These are phyloP conservation scores for Gallinago paraguaiae DNA, from an alignment of 2,113 vertebrate species.

Conservation along the genomic window DNA sequence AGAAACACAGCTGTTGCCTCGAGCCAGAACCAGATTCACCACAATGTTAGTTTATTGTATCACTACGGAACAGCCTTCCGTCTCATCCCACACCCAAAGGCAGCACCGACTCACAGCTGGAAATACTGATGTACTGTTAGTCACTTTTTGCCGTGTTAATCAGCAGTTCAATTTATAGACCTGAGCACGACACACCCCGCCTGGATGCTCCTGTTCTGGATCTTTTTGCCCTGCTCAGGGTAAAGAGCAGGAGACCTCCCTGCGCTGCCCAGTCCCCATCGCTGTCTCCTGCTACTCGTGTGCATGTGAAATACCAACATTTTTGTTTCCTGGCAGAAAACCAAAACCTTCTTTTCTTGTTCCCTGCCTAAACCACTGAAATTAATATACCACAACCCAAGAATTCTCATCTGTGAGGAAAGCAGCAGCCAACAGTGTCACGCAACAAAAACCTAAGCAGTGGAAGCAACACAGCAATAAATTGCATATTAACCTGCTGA, in stretches of 20 bases:
- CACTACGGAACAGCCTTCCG: background rate
- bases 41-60: too few relatives aligned
- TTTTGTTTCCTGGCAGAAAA: background rate
- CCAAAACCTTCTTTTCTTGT: background rate
- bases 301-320: rapidly evolving
- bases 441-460: background rate
- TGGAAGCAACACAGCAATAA: constrained; percentile 1
- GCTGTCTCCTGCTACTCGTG: background rate
- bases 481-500: constrained; percentile 13
- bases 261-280: background rate
- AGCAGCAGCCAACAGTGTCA: background rate
- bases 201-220: background rate
- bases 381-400: background rate
- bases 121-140: background rate
- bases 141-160: background rate
- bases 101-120: background rate
- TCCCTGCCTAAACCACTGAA: background rate
- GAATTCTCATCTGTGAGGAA: background rate
- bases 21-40: background rate
- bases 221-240: background rate
- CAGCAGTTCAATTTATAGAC: background rate
- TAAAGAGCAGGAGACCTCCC: rapidly evolving
- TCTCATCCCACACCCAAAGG: background rate
- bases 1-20: background rate
- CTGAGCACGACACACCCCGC: rapidly evolving